Percentiles rank a stretch among this genome's conserved stretches.
These are phyloP conservation scores for Mimas tiliae DNA, from an alignment of 2,888 invertebrate genomes.

Conservation along the genomic window DNA sequence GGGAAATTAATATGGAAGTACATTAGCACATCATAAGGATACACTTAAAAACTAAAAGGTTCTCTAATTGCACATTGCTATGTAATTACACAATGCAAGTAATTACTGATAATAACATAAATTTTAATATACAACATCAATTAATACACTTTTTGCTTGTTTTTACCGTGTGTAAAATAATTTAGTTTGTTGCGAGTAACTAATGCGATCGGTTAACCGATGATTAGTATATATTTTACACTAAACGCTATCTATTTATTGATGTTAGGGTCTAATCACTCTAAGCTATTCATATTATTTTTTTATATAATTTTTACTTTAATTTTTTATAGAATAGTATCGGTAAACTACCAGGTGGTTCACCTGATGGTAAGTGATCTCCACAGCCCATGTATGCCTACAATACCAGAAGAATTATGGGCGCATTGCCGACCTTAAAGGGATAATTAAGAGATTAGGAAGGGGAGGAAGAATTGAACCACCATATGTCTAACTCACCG, in stretches of 20 bases:
- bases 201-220: neutral
- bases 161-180: neutral
- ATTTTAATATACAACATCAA: constrained; percentile 2
- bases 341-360: no score
- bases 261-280: neutral
- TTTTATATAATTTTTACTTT: no score
- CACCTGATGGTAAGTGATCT: no score
- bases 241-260: neutral
- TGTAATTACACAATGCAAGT: neutral
- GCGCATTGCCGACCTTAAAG: no score
- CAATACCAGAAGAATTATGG: no score
- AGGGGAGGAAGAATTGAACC: no score
- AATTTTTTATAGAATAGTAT: no score
- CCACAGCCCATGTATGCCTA: no score
- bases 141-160: constrained; percentile 1
- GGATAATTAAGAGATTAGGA: no score
- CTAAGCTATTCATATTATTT: no score
- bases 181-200: neutral
- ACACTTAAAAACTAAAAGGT: constrained; percentile 12
- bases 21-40: constrained; percentile 6
- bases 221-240: neutral
- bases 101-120: constrained; percentile 9
- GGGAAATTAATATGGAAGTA: neutral
- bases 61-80: neutral
- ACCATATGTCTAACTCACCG: no score